Evolutionary conservation across 2,888 invertebrate species (phyloP).

Genomic region (Isoperla grammatica): DNA sequence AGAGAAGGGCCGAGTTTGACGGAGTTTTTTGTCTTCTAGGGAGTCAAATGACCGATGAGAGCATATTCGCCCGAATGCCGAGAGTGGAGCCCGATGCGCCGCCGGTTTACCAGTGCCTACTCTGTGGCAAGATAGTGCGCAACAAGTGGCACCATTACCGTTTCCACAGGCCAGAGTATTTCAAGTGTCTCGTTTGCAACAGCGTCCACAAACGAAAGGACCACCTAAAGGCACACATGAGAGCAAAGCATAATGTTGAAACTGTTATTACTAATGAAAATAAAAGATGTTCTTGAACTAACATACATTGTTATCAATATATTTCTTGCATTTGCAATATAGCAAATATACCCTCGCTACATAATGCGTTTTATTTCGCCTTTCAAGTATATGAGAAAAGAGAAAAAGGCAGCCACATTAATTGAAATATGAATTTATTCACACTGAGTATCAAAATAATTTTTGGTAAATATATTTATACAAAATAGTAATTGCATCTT

Average conservation of each 20-base stretch:
- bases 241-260: conserved; percentile 33
- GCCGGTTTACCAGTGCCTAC: conserved; percentile 73
- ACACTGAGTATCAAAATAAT: no score
- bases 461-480: no score
- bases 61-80: conserved; percentile 24
- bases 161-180: conserved; percentile 33
- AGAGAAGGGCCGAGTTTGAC: no score
- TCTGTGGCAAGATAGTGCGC: conserved; percentile 60
- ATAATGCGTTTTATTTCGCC: no score
- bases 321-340: no score
- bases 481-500: no score
- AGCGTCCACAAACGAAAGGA: conserved; percentile 36
- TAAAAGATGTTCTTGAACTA: neutral
- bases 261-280: neutral
- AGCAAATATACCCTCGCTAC: no score
- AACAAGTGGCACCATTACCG: conserved; percentile 36
- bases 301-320: no score
- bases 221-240: conserved; percentile 38
- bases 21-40: conserved; percentile 12
- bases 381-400: no score
- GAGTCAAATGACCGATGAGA: conserved; percentile 13
- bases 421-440: no score
- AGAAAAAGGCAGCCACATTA: no score
- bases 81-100: conserved; percentile 50
- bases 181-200: conserved; percentile 31